Evolutionary conservation across 1,140 invertebrate genomes (phyloP).

Genomic region (Asbolus verrucosus): DNA sequence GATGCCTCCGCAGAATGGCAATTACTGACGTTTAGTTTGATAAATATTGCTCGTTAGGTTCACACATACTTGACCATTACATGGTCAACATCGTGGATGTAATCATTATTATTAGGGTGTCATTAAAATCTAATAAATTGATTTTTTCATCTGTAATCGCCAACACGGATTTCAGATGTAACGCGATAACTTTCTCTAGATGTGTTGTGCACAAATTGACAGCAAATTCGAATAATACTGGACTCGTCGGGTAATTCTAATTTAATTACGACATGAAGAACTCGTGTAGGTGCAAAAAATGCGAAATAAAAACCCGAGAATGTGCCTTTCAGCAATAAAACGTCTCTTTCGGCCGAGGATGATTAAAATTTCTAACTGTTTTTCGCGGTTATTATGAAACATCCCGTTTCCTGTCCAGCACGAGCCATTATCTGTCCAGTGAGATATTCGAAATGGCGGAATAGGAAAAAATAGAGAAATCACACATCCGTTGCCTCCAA

Average conservation of each 20-base stretch:
- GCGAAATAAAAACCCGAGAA: not conserved
- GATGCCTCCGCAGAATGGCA: constrained; percentile 16
- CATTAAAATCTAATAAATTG: constrained; percentile 46
- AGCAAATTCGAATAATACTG: no score
- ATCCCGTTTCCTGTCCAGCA: constrained; percentile 21
- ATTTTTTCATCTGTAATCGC: constrained; percentile 22
- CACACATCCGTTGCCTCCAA: no score
- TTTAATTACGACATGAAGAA: not conserved
- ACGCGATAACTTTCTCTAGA: constrained; percentile 36
- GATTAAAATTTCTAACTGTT: constrained; percentile 28
- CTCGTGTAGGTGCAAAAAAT: not conserved
- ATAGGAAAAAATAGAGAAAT: no score
- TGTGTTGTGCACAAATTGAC: constrained; percentile 6
- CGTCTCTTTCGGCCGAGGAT: no score
- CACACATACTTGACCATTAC: constrained; percentile 27
- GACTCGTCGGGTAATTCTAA: constrained; percentile 5
- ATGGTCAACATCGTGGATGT: constrained; percentile 2
- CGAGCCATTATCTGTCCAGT: constrained; percentile 30
- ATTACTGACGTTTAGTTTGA: constrained; percentile 35
- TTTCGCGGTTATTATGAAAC: not conserved
- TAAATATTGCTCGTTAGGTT: constrained; percentile 43
- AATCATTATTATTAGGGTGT: constrained; percentile 45
- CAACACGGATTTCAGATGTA: constrained; percentile 1
- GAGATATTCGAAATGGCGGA: constrained; percentile 22
- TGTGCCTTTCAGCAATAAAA: no score